phyloP scores from a whole-genome alignment of 1,140 invertebrate species.

The Bathynomus jamesi region DNA sequence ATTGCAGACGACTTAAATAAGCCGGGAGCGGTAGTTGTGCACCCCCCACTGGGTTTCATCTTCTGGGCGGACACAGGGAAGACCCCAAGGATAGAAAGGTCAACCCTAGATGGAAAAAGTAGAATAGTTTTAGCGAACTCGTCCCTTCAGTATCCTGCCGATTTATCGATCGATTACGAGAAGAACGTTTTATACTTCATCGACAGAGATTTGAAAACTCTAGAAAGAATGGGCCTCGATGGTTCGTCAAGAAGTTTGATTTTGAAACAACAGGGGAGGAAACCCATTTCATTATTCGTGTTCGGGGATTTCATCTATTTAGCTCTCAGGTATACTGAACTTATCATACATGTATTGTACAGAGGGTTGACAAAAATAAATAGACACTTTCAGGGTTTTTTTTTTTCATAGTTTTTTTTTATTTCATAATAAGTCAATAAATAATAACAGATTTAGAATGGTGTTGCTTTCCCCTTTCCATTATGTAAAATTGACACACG shows the following conservation, averaged over 20 bases:
- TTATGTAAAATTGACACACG: too few relatives aligned
- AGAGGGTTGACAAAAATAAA: too few relatives aligned
- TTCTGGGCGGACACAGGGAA: conserved; percentile 55
- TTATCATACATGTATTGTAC: too few relatives aligned
- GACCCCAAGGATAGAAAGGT: conserved; percentile 48
- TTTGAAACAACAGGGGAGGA: conserved; percentile 35
- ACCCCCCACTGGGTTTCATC: conserved; percentile 55
- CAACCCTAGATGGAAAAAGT: conserved; percentile 53
- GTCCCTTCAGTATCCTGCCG: conserved; percentile 47
- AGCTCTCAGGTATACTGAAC: conserved; percentile 52
- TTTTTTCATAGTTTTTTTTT: too few relatives aligned
- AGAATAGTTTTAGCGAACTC: conserved; percentile 49
- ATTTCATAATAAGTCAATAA: too few relatives aligned
- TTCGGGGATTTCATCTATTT: conserved; percentile 50
- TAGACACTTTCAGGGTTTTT: too few relatives aligned
- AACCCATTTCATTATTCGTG: conserved; percentile 46
- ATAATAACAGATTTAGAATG: too few relatives aligned
- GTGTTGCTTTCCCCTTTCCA: too few relatives aligned
- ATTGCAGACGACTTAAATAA: conserved; percentile 46
- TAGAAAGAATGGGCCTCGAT: conserved; percentile 48
- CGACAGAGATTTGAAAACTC: conserved; percentile 46
- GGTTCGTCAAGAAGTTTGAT: conserved; percentile 44
- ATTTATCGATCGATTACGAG: conserved; percentile 53
- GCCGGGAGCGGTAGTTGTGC: conserved; percentile 53
- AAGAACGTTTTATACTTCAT: conserved; percentile 49